These are phyloP conservation scores for Hylomyscus alleni DNA, from an alignment of 2,797 vertebrate genomes.

Conservation along the genomic window DNA sequence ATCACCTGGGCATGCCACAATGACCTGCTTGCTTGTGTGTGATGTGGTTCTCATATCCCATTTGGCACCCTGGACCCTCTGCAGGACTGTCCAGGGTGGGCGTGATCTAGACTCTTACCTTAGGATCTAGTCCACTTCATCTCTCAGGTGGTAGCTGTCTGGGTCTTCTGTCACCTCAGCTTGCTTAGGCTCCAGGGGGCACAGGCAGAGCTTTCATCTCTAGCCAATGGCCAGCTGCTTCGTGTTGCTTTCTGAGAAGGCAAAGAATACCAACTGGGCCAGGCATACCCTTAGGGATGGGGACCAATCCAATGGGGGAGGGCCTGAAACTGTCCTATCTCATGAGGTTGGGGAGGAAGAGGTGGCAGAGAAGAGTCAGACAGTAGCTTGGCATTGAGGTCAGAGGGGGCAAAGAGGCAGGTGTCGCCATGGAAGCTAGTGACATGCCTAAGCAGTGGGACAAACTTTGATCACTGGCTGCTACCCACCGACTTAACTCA, in stretches of 20 bases:
- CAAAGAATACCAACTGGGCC: neutral
- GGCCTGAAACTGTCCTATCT: neutral
- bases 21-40: neutral
- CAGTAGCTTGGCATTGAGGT: neutral
- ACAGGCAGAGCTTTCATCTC: neutral
- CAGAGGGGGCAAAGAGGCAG: neutral
- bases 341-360: neutral
- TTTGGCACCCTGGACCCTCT: neutral
- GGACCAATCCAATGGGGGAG: neutral
- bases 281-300: neutral
- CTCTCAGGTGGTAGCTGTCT: neutral
- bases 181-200: neutral
- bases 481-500: neutral
- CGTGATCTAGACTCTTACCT: too few relatives aligned
- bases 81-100: neutral
- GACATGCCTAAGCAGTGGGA: fast-evolving
- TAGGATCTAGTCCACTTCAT: neutral
- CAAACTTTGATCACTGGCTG: too few relatives aligned
- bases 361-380: neutral
- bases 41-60: neutral
- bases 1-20: constrained; percentile 45
- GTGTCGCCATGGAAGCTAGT: neutral
- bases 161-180: neutral
- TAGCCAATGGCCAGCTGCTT: neutral
- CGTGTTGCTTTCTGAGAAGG: neutral